Base-by-base conservation (phyloP, 2,113 vertebrate species). In the Nanorana parkeri region DNA sequence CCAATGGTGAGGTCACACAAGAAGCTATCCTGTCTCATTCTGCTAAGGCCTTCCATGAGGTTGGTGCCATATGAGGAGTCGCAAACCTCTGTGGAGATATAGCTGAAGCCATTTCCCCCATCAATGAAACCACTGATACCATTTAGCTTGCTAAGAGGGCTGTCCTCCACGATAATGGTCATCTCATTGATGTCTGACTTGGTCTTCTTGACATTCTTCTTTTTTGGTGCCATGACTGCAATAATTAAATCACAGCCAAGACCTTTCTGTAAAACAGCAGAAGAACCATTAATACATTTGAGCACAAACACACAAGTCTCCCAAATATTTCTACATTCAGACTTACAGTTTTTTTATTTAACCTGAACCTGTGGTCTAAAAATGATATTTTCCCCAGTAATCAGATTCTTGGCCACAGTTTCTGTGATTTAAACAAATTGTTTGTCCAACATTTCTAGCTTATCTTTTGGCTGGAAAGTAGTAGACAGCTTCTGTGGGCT, bases 171-270 rank as follows among this genome's bases (percentile, higher is more conserved):
- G 72, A 97, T 94, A 47, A 99, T 95, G 3, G 96, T 95, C 84
- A 96, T 95, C 86, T 99, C 97, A 80, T 94, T 97, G 77, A 97
- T 92, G 60, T 97, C 96, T 71, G 91, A 89, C 92, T 98, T 99
- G 86, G 88, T 98, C 91, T 99, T 99, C 87, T 95, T 99, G 81
- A 94, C 89, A 15, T 92, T 86, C 94, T 99, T 99, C 96, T 97
- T 99, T 92, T 99, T 99, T 80, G 98, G 98, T 88, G 98, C 97
- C 98, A 99, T 99, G 94, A 89, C 93, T 95, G 95, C 87, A 91
- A 93, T 85, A 65, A 85, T 86, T 85, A 85, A 91, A 91, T 92
- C 88, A 91, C 95, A 94, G 94, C 93, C 93, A 93, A 93, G 88
- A 92, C 87, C 88, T 94, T 88, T 81, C 91, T 93, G 78, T 84